These are phyloP conservation scores for Lepus townsendii DNA, from an alignment of 2,797 vertebrate species.

Conservation along the genomic window DNA sequence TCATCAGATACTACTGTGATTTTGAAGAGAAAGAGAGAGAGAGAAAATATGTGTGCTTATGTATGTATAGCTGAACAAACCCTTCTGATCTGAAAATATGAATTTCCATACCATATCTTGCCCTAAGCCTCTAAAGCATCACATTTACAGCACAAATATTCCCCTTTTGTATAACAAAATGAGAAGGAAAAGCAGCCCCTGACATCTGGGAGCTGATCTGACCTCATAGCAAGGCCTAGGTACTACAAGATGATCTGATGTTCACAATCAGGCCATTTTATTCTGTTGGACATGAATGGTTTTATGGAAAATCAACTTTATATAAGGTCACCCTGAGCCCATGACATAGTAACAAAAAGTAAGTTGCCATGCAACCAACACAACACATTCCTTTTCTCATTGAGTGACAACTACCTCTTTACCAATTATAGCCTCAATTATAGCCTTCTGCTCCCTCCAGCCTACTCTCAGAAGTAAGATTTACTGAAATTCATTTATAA, in stretches of 20 bases:
- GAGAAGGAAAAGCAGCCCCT: background rate
- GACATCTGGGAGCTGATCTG: background rate
- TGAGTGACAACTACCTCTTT: background rate
- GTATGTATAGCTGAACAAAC: background rate
- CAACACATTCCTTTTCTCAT: background rate
- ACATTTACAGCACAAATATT: background rate
- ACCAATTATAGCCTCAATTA: background rate
- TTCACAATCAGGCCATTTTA: background rate
- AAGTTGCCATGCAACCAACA: background rate
- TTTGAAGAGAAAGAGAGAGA: background rate
- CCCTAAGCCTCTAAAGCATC: background rate
- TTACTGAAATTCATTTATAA: background rate
- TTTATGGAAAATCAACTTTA: background rate
- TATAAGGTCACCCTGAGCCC: background rate
- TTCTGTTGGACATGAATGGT: background rate
- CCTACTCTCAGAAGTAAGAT: background rate
- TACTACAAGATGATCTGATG: background rate
- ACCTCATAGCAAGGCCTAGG: background rate
- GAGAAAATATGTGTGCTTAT: background rate
- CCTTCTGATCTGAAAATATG: background rate
- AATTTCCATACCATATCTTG: constrained; percentile 45
- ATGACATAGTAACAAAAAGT: background rate
- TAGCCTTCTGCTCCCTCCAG: background rate
- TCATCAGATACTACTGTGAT: background rate
- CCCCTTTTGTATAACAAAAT: background rate